Evolutionary conservation across 2,797 vertebrate genomes (phyloP).

Genomic region (Perodicticus potto): DNA sequence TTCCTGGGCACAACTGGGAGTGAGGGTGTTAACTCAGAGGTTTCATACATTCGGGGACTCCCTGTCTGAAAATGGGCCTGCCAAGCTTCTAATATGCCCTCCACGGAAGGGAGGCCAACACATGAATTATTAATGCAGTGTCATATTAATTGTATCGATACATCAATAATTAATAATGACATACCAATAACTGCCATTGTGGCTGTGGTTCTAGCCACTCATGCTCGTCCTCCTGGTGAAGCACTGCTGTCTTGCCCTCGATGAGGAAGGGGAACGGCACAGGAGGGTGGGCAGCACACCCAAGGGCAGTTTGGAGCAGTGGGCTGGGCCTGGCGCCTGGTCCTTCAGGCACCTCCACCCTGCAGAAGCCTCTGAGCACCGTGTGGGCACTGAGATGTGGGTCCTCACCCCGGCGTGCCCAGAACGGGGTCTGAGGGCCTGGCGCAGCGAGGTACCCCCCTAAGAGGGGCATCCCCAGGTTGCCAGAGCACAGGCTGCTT

Average conservation of each 20-base stretch:
- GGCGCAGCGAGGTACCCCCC: not conserved
- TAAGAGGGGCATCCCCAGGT: fast-evolving
- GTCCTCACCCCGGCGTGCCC: no score
- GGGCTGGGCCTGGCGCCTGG: not conserved
- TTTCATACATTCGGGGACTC: constrained; percentile 77
- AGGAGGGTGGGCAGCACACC: fast-evolving
- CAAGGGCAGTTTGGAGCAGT: not conserved
- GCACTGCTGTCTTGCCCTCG: fast-evolving
- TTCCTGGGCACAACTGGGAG: constrained; percentile 75
- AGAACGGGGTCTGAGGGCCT: fast-evolving
- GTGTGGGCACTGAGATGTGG: fast-evolving
- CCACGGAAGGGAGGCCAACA: fast-evolving
- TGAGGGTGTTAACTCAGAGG: constrained; percentile 78
- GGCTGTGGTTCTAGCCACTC: not conserved
- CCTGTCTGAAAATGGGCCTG: not conserved
- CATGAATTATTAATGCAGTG: not conserved
- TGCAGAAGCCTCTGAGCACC: not conserved
- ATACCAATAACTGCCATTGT: not conserved
- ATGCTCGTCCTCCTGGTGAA: fast-evolving
- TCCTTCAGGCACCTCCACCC: fast-evolving
- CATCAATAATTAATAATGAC: constrained; percentile 56
- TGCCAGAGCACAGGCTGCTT: not conserved
- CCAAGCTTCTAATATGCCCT: not conserved
- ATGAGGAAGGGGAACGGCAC: not conserved
- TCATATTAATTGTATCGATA: not conserved